Conservation (phyloP, 2,113 vertebrate genomes). For the Hucho hucho region DNA sequence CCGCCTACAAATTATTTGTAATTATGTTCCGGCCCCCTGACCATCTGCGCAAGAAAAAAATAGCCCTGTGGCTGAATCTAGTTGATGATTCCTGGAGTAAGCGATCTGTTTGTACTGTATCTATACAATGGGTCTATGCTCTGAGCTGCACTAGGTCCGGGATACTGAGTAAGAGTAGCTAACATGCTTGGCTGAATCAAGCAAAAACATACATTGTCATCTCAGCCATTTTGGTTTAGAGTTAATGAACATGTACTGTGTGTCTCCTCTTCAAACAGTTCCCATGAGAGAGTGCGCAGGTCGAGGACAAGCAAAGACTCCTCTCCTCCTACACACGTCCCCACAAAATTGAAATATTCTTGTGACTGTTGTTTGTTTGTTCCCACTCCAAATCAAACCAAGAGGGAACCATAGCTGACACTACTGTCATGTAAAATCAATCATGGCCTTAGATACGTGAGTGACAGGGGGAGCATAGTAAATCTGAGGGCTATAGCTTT, state of each 20-base stretch:
- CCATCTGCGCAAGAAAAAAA: no score
- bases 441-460: conserved; percentile 16
- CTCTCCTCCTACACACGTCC: conserved; percentile 39
- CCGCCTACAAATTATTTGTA: no score
- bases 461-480: conserved; percentile 11
- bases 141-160: conserved; percentile 27
- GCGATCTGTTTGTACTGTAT: no score
- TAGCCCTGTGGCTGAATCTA: no score
- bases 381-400: conserved; percentile 25
- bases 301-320: conserved; percentile 53
- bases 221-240: conserved; percentile 59
- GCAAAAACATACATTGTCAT: conserved; percentile 50
- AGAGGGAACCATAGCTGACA: conserved; percentile 6
- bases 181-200: conserved; percentile 37
- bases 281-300: conserved; percentile 52
- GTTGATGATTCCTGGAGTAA: no score
- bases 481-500: background rate
- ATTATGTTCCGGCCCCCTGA: no score
- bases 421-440: conserved; percentile 7
- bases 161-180: conserved; percentile 27
- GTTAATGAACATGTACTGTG: conserved; percentile 61
- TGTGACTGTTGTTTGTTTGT: conserved; percentile 39
- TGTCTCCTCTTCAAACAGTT: conserved; percentile 58
- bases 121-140: conserved; percentile 11
- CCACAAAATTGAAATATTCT: conserved; percentile 40